These are phyloP conservation scores for Orussus abietinus DNA, from an alignment of 1,140 invertebrate species.

Conservation along the genomic window DNA sequence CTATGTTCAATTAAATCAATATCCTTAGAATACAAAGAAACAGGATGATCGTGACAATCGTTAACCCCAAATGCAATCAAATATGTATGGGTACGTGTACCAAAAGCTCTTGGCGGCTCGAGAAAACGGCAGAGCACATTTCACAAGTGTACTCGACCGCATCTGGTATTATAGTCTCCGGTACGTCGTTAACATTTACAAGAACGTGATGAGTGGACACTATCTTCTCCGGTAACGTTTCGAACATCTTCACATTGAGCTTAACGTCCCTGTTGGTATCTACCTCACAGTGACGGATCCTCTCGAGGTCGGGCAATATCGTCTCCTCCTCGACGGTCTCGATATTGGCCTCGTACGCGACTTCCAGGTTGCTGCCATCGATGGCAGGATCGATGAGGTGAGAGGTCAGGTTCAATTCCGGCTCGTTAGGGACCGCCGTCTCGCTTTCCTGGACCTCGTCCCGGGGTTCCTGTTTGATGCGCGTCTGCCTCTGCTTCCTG, in stretches of 20 bases:
- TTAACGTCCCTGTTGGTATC: conserved; percentile 33
- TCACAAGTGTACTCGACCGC: conserved; percentile 65
- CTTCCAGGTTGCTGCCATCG: conserved; percentile 40
- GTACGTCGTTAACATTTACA: conserved; percentile 38
- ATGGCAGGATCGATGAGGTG: conserved; percentile 29
- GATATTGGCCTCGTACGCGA: conserved; percentile 42
- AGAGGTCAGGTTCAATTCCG: conserved; percentile 6
- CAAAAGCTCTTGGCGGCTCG: conserved; percentile 66
- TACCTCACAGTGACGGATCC: conserved; percentile 24
- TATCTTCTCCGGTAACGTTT: conserved; percentile 31
- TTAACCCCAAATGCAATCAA: conserved; percentile 52
- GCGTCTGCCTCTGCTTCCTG: conserved; percentile 26
- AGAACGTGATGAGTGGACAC: conserved; percentile 35
- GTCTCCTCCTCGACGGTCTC: conserved; percentile 35
- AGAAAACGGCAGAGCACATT: conserved; percentile 75
- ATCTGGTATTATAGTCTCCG: conserved; percentile 55
- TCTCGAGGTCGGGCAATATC: conserved; percentile 38
- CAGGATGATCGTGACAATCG: conserved; percentile 16
- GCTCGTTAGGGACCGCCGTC: conserved; percentile 13
- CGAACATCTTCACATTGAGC: conserved; percentile 38
- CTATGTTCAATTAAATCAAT: conserved; percentile 22
- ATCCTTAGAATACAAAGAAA: conserved; percentile 27
- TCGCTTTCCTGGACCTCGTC: conserved; percentile 26
- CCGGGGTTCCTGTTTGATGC: conserved; percentile 36
- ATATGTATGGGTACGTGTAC: conserved; percentile 78